These are phyloP conservation scores for Ceratosolen fusciceps DNA, from an alignment of 1,140 invertebrate species.

Conservation along the genomic window DNA sequence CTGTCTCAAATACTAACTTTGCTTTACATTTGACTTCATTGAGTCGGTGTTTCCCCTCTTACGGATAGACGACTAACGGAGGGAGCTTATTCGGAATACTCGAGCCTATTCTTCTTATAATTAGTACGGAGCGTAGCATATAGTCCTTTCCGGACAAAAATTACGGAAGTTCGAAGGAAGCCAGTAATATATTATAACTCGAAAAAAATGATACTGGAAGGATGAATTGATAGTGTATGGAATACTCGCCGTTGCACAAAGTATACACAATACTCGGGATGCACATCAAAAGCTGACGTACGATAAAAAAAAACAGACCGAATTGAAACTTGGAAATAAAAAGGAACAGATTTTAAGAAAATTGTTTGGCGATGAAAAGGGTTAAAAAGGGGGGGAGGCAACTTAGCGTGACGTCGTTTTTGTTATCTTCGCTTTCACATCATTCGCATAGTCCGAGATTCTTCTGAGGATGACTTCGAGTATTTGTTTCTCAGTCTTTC, in stretches of 20 bases:
- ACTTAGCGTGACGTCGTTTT: slow-evolving; percentile 69
- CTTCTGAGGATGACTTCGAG: slow-evolving; percentile 63
- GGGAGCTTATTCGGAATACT: neutral
- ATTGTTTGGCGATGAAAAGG: slow-evolving; percentile 46
- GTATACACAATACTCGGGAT: neutral
- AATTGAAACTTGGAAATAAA: slow-evolving; percentile 4
- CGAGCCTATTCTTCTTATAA: neutral
- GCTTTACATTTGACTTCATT: slow-evolving; percentile 37
- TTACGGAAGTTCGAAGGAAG: slow-evolving; percentile 18
- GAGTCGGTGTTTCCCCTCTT: slow-evolving; percentile 6
- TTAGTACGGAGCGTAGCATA: neutral
- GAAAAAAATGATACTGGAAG: neutral
- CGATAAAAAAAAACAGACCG: slow-evolving; percentile 52
- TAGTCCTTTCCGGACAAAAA: neutral
- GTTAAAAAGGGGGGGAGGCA: slow-evolving; percentile 50
- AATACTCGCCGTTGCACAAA: neutral
- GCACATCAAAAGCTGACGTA: slow-evolving; percentile 19
- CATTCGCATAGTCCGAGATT: slow-evolving; percentile 67
- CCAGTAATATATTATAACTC: neutral
- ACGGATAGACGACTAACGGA: slow-evolving; percentile 1
- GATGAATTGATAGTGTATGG: neutral
- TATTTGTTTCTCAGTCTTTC: slow-evolving; percentile 54
- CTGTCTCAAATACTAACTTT: slow-evolving; percentile 13
- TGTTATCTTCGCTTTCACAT: slow-evolving; percentile 69
- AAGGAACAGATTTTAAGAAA: slow-evolving; percentile 10